A percentile compares a stretch with the other conserved stretches of the same genome.
Conservation (phyloP, 2,113 vertebrate genomes). For the Brachyhypopomus occidentalis region DNA sequence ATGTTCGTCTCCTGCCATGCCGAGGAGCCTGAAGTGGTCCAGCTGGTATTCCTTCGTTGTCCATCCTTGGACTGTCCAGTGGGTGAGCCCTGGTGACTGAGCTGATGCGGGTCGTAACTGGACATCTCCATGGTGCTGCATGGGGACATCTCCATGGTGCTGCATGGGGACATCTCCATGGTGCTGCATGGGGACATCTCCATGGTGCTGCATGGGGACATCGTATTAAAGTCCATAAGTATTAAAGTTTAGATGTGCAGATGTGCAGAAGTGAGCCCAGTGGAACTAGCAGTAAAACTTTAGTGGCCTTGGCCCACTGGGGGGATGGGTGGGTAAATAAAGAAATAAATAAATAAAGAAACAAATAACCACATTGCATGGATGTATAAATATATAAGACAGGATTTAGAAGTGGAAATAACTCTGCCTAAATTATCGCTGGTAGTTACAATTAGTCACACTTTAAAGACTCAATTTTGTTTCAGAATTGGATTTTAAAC, state of each 20-base stretch:
- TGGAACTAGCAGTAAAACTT: constrained; percentile 48
- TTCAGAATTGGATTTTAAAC: constrained; percentile 59
- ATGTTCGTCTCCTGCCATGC: constrained; percentile 7
- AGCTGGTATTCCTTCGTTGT: constrained; percentile 10
- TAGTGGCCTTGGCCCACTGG: background rate
- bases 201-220: constrained; percentile 31
- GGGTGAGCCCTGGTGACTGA: background rate
- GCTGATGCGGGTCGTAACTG: too few relatives aligned
- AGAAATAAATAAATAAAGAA: background rate
- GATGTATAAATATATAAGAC: too few relatives aligned
- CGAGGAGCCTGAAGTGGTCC: background rate
- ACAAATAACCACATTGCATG: background rate
- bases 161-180: too few relatives aligned
- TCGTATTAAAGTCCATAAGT: constrained; percentile 53
- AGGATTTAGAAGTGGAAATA: constrained; percentile 5
- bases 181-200: constrained; percentile 34
- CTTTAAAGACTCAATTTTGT: constrained; percentile 57
- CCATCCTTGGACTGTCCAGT: background rate
- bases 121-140: too few relatives aligned
- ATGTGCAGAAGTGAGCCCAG: constrained; percentile 15
- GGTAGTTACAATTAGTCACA: constrained; percentile 62
- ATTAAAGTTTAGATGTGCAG: constrained; percentile 42
- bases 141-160: constrained; percentile 41
- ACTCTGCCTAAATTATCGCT: constrained; percentile 50
- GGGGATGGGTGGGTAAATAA: background rate